Base-by-base conservation (phyloP, 2,797 vertebrate genomes). In the Antrozous pallidus region DNA sequence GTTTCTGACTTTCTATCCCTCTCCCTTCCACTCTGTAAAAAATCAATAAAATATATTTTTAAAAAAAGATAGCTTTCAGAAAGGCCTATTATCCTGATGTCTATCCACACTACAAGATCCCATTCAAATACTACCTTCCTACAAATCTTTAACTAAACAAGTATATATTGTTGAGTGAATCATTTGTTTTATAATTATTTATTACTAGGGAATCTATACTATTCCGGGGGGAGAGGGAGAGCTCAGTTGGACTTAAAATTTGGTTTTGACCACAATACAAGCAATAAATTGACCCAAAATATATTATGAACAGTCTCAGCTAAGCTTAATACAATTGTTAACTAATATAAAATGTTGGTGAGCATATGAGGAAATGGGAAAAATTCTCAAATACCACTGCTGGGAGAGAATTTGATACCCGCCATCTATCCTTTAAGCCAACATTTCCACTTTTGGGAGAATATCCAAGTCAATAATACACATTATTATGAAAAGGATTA, bases 91-190 rank as follows among this genome's bases (percentile, higher is more conserved):
- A 17, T 81, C 40, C 88, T 78, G 6, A 79, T 74, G 17, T 14
- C 56, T n/a, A 88, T 28, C 38, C 42, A 71, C 22, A 45, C 28
- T 61, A 70, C 10, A 83, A 90, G 42, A 74, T 74, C 11, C 36
- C 73, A 54, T 36, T 95, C 79, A 87, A 90, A 91, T 24, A 79
- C 5, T 85, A 69, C 49, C 22, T 88, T 92, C 51, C 77, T 22
- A 86, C n/a, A 89, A 86, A 74, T 86, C n/a, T 83, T 90, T 83
- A 91, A 91, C 54, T 89, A 81, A 85, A 79, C 31, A 88, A 95
- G n/a, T 24, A 95, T 12, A 45, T 67, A 61, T 17, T 88, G 9
- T 13, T 89, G 5, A 77, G 18, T 85, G 33, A 94, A 91, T 73
- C 26, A 40, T 71, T 80, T 95, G 49, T 88, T 88, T 93, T 70